A percentile compares a stretch with the other conserved stretches of the same genome.
phyloP scores from a whole-genome alignment of 2,797 vertebrate genomes.

The Halcyon leucocephala region DNA sequence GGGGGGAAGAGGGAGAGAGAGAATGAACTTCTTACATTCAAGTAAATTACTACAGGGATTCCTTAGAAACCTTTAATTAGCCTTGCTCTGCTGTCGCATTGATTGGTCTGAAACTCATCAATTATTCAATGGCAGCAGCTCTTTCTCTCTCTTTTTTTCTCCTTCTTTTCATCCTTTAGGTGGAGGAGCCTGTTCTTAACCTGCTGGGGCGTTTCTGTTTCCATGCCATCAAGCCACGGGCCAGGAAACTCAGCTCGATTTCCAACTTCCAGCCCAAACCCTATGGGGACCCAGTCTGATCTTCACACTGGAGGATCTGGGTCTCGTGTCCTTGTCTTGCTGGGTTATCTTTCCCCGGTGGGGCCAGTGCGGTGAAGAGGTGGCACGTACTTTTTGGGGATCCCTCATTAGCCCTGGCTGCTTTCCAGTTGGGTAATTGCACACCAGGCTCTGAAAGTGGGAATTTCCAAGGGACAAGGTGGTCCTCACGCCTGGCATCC shows the following conservation, averaged over 20 bases:
- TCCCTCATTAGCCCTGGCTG: not conserved
- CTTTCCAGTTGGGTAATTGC: not conserved
- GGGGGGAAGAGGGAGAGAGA: conserved; percentile 72
- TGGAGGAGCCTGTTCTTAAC: conserved; percentile 60
- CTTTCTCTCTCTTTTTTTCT: conserved; percentile 3
- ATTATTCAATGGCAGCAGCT: conserved; percentile 88
- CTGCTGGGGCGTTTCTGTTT: conserved; percentile 61
- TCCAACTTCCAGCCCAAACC: not conserved
- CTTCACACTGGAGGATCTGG: accelerated
- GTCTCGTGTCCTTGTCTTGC: not conserved
- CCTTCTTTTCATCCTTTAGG: conserved; percentile 77
- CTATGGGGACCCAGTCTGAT: accelerated
- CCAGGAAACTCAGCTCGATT: not conserved
- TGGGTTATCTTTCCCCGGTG: not conserved
- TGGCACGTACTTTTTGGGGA: not conserved
- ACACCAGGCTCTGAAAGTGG: not conserved
- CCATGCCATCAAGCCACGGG: not conserved
- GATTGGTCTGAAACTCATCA: conserved; percentile 94
- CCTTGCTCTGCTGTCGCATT: conserved; percentile 88
- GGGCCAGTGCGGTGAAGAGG: accelerated
- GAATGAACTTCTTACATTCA: conserved; percentile 86
- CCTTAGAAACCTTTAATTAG: conserved; percentile 97
- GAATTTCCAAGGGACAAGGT: not conserved
- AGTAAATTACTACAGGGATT: conserved; percentile 92
- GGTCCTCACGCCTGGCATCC: accelerated